These are phyloP conservation scores for Drosophila pseudoananassae DNA, from an alignment of 1,140 invertebrate species.

Conservation along the genomic window DNA sequence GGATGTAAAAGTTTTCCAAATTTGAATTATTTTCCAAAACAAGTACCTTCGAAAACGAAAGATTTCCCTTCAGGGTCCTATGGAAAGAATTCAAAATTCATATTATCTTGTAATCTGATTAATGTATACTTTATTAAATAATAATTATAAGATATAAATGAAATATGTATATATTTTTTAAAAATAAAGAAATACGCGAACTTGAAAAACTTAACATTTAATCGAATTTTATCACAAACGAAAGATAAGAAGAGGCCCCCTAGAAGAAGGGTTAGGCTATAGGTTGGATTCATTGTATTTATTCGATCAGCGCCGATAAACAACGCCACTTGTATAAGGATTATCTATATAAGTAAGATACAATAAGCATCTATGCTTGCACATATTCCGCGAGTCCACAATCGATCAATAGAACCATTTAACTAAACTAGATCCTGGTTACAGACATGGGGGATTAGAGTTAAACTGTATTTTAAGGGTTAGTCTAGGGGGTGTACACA, in stretches of 20 bases:
- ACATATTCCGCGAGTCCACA: background rate
- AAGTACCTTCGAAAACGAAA: no score
- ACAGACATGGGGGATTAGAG: background rate
- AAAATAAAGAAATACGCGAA: background rate
- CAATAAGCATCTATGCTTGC: conserved; percentile 2
- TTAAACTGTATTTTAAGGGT: background rate
- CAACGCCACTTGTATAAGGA: background rate
- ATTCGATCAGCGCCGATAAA: background rate
- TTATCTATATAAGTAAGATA: conserved; percentile 13
- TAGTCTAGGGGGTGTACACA: background rate
- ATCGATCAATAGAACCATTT: conserved; percentile 25
- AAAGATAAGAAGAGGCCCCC: background rate
- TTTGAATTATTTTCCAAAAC: no score
- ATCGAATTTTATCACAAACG: background rate
- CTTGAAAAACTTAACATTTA: background rate
- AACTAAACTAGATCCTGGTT: background rate
- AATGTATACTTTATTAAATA: no score
- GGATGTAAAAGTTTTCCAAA: no score
- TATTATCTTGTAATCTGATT: no score
- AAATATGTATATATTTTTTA: background rate
- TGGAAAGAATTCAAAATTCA: no score
- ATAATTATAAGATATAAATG: no score
- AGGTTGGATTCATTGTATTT: conserved; percentile 2
- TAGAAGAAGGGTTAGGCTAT: background rate
- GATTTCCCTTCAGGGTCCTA: no score